Evolutionary conservation across 2,797 vertebrate species (phyloP), one percentile per base, ranked within the genome.

Genomic region (Anguilla anguilla): DNA sequence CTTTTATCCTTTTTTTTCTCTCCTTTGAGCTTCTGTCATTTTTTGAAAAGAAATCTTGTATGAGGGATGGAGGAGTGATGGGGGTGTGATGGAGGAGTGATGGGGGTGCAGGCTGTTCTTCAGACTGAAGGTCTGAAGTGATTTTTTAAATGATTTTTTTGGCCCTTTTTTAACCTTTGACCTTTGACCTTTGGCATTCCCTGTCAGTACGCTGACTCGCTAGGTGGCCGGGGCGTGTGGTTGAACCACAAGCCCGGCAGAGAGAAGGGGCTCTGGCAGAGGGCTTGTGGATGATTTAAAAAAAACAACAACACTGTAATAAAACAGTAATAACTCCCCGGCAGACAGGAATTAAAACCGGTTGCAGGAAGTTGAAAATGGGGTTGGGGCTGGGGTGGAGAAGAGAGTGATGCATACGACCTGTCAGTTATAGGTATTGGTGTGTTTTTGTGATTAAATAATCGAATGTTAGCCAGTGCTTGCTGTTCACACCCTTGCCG

Each of bases 221-320:
- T n/a, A 7, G 28, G 69, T 10, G 11, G 69, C 31, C n/a, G 13
- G 74, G 74, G 69, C 1, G 69, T 39, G 59, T 61, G 17, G 17
- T 19, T 19, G 2, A 61, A 19, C 59, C 31, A 4, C 69, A 17
- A 17, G 69, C 69, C 31, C n/a, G 74, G 74, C 35, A 81, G 81
- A 85, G 31, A 3, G 84, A 57, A 5, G 19, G 82, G 11, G 22
- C 35, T 90, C 81, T 86, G 88, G 88, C 83, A 83, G 83, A 88
- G 85, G 88, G 90, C 90, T 87, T 85, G 51, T 88, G 86, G 88
- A 89, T 88, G 61, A 85, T 81, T 81, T 86, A 39, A 17, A 77
- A 35, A 77, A 43, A 19, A 35, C 55, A 82, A 59, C 13, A 87
- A 67, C 31, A 64, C 57, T 61, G 31, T 43, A 49, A 57, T 39